These are phyloP conservation scores for Lycopodina hypogea DNA, from an alignment of 37 sponge, comb jelly and placozoan species.

Conservation along the genomic window DNA sequence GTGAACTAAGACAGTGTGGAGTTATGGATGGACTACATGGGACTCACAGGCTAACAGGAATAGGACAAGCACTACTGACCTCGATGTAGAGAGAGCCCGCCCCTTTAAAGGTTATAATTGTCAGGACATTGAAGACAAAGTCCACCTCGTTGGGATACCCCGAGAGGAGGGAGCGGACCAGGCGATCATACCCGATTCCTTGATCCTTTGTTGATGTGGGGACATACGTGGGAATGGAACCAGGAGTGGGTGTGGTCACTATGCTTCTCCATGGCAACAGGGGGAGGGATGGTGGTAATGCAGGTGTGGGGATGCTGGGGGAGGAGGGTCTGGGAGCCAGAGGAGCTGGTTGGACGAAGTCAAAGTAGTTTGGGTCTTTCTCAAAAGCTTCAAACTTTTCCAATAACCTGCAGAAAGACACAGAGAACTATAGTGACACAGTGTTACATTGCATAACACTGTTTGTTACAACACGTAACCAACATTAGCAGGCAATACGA, in stretches of 20 bases:
- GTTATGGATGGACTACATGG: too few relatives aligned
- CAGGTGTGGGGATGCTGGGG: neutral
- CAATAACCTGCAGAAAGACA: constrained; percentile 40
- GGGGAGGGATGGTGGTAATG: neutral
- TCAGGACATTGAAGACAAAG: constrained; percentile 66
- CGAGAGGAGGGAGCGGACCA: constrained; percentile 53
- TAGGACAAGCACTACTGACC: constrained; percentile 11
- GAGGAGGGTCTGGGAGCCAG: constrained; percentile 9
- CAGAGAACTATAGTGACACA: neutral
- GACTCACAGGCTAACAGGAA: too few relatives aligned
- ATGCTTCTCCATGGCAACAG: neutral
- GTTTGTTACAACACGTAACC: neutral
- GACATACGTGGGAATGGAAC: neutral
- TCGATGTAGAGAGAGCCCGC: neutral
- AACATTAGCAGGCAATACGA: neutral
- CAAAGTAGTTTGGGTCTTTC: constrained; percentile 10
- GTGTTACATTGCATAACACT: too few relatives aligned
- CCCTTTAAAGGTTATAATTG: constrained; percentile 40
- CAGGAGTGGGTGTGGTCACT: neutral
- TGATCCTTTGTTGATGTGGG: neutral
- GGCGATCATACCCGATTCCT: constrained; percentile 12
- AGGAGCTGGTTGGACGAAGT: neutral
- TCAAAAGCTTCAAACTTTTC: constrained; percentile 44
- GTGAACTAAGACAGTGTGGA: too few relatives aligned
- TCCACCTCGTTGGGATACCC: constrained; percentile 90